Conservation (phyloP, 2,888 invertebrate genomes). For the Adelognathus sp. region DNA sequence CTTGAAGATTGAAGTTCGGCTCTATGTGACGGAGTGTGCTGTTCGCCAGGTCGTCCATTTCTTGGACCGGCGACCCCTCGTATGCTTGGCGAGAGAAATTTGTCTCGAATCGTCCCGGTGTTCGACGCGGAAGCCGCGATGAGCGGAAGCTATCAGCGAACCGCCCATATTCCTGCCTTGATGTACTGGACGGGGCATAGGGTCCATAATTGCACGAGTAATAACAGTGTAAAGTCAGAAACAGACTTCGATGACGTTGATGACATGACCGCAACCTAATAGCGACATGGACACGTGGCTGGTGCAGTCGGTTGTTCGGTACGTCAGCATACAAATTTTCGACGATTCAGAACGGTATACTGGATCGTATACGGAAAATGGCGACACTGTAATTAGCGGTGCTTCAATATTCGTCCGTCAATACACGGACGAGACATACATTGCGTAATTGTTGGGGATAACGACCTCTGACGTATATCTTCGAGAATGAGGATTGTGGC, state of each 20-base stretch:
- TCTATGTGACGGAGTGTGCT: constrained; percentile 45
- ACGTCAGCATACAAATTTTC: not conserved
- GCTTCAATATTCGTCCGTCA: not conserved
- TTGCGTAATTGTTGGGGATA: not conserved
- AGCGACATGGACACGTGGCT: not conserved
- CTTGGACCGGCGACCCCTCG: too few relatives aligned
- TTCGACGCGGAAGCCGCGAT: not conserved
- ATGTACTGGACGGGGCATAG: not conserved
- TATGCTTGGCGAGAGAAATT: not conserved
- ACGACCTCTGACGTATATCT: too few relatives aligned
- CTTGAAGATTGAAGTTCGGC: constrained; percentile 67
- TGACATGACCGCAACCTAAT: not conserved
- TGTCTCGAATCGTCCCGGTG: not conserved
- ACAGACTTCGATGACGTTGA: not conserved
- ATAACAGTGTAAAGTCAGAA: not conserved
- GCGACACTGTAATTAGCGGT: not conserved
- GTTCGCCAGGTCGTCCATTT: not conserved
- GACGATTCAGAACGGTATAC: not conserved
- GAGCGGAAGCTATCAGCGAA: not conserved
- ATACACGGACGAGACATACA: not conserved
- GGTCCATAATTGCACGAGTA: not conserved
- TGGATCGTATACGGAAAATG: not conserved
- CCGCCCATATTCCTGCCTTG: not conserved
- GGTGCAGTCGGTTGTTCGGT: too few relatives aligned
- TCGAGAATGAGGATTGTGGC: not conserved